These are phyloP conservation scores for Malaclemys terrapin DNA, from an alignment of 2,113 vertebrate genomes.

Conservation along the genomic window DNA sequence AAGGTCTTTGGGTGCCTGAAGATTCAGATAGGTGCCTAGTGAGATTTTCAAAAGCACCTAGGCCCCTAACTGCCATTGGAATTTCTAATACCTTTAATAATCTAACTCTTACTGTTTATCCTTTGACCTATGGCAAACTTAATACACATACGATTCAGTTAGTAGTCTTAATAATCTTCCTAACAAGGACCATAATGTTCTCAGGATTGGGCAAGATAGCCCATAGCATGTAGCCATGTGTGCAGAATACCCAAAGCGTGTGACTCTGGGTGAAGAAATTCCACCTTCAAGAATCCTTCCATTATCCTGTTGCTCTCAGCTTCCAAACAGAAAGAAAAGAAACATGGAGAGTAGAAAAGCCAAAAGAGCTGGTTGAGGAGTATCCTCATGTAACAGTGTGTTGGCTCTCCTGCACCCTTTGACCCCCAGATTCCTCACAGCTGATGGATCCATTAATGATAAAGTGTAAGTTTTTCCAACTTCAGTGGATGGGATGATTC, in stretches of 20 bases:
- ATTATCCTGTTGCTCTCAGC: background rate
- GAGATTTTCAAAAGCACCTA: background rate
- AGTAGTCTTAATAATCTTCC: background rate
- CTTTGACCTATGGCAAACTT: constrained; percentile 18
- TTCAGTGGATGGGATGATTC: constrained; percentile 27
- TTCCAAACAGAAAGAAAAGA: background rate
- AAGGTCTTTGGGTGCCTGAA: background rate
- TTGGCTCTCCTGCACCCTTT: fast-evolving
- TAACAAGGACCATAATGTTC: background rate
- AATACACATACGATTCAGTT: fast-evolving
- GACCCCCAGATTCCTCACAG: background rate
- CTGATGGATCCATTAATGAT: constrained; percentile 2
- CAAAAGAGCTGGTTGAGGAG: background rate
- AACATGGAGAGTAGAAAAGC: background rate
- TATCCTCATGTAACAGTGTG: background rate
- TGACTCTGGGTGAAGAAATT: background rate
- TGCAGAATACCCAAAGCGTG: background rate
- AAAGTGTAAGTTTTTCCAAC: constrained; percentile 40
- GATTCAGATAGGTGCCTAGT: fast-evolving
- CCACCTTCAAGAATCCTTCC: background rate
- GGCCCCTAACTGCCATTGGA: background rate
- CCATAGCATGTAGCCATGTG: background rate
- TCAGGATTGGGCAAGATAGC: background rate
- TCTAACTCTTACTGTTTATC: background rate
- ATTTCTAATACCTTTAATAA: background rate